Evolutionary conservation across 2,113 vertebrate species (phyloP).

Genomic region (Poeciliopsis turrubarensis): DNA sequence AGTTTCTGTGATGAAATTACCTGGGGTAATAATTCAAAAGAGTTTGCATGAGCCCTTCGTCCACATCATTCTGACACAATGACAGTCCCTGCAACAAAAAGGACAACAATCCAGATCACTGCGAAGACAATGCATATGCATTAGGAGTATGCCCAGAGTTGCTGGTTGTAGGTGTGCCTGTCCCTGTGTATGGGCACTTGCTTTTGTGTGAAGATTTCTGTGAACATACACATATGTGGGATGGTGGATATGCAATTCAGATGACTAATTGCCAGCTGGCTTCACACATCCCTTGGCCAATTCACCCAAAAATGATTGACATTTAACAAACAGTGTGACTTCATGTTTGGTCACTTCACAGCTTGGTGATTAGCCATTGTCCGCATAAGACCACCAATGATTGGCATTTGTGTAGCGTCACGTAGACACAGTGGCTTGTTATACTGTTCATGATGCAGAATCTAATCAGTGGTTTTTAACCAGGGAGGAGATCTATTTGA

Average conservation of each 20-base stretch:
- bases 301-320: conserved; percentile 56
- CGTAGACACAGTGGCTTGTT: conserved; percentile 2
- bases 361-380: conserved; percentile 52
- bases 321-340: conserved; percentile 60
- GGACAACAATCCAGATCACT: conserved; percentile 1
- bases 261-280: conserved; percentile 71
- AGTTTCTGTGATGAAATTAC: conserved; percentile 11
- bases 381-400: conserved; percentile 31
- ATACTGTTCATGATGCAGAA: conserved; percentile 2
- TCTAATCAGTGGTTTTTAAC: neutral
- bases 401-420: conserved; percentile 33
- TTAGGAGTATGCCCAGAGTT: neutral
- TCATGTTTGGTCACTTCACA: conserved; percentile 65
- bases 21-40: conserved; percentile 1
- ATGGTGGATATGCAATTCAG: conserved; percentile 43
- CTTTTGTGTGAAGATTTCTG: conserved; percentile 10
- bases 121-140: neutral
- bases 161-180: neutral
- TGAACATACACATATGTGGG: conserved; percentile 18
- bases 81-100: conserved; percentile 4
- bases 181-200: neutral
- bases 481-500: conserved; percentile 7
- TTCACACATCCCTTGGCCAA: conserved; percentile 42
- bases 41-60: conserved; percentile 24
- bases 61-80: conserved; percentile 11